Conservation (phyloP, 2,888 invertebrate species). For the Incurvaria masculella region DNA sequence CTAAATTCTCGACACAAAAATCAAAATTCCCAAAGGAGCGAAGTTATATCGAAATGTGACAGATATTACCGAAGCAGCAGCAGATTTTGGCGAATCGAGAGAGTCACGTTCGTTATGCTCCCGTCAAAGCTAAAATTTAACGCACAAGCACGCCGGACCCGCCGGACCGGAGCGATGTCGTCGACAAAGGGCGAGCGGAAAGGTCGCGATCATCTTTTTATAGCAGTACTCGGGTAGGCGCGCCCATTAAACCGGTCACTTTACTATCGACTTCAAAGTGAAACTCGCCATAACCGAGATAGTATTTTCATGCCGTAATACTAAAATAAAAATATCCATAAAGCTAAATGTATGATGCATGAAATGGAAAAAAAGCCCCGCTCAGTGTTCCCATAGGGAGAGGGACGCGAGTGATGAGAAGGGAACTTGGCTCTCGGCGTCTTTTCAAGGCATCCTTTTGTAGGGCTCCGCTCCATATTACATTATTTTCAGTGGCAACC, state of each 20-base stretch:
- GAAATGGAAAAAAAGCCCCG: neutral
- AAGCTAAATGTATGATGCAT: conserved; percentile 15
- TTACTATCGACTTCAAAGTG: conserved; percentile 29
- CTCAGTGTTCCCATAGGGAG: no score
- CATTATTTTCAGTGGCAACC: no score
- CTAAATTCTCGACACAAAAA: no score
- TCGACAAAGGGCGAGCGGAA: conserved; percentile 18
- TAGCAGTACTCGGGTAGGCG: conserved; percentile 29
- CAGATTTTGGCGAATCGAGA: no score
- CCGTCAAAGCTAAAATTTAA: neutral
- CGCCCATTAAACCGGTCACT: conserved; percentile 34
- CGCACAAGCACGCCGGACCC: neutral
- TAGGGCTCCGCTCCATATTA: no score
- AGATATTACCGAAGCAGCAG: no score
- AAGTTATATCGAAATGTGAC: no score
- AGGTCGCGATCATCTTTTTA: conserved; percentile 35
- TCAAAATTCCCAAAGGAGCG: no score
- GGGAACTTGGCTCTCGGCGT: no score
- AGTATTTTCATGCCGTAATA: conserved; percentile 38
- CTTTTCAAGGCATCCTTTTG: no score
- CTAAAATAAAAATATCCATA: conserved; percentile 46
- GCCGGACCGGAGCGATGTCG: conserved; percentile 13
- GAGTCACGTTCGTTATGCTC: neutral
- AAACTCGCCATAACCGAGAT: conserved; percentile 24
- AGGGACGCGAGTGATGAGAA: no score